Conservation (phyloP, 2,113 vertebrate species). For the Chionis minor region DNA sequence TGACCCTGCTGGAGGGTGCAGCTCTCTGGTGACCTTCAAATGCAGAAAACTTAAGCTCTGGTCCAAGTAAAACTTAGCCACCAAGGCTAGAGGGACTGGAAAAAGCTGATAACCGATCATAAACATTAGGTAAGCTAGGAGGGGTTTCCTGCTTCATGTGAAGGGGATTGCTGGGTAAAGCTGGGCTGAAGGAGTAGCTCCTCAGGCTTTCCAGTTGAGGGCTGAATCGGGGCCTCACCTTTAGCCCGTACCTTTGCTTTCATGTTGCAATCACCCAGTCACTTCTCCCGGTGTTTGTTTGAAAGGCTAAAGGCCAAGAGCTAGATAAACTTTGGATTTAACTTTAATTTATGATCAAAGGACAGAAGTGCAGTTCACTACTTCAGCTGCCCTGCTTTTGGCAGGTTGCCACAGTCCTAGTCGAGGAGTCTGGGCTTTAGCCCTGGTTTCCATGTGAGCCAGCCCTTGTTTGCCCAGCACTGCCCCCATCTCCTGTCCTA, state of each 20-base stretch:
- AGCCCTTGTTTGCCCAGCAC: not conserved
- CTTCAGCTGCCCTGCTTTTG: not conserved
- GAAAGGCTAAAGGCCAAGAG: conserved; percentile 17
- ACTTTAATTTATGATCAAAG: conserved; percentile 49
- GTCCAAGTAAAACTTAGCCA: not conserved
- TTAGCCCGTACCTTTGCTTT: conserved; percentile 26
- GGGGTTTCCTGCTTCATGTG: not conserved
- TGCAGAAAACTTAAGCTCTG: not conserved
- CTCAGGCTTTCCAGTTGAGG: not conserved
- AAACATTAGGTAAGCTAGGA: not conserved
- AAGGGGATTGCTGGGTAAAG: not conserved
- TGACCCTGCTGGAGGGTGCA: not conserved
- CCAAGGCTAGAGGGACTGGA: not conserved
- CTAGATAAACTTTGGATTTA: conserved; percentile 49
- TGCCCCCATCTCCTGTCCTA: not conserved
- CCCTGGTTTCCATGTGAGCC: not conserved
- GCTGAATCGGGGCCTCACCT: conserved; percentile 24
- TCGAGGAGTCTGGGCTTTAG: not conserved
- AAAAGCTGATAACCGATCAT: not conserved
- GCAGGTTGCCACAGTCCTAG: not conserved
- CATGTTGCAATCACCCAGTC: conserved; percentile 42
- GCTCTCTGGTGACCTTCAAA: not conserved
- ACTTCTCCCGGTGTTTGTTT: conserved; percentile 2
- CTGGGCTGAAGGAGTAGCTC: not conserved
- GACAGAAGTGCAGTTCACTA: not conserved